A percentile compares a stretch with the other conserved stretches of the same genome.
These are phyloP conservation scores for Drosophila neocordata DNA, from an alignment of 1,140 invertebrate genomes.

Conservation along the genomic window DNA sequence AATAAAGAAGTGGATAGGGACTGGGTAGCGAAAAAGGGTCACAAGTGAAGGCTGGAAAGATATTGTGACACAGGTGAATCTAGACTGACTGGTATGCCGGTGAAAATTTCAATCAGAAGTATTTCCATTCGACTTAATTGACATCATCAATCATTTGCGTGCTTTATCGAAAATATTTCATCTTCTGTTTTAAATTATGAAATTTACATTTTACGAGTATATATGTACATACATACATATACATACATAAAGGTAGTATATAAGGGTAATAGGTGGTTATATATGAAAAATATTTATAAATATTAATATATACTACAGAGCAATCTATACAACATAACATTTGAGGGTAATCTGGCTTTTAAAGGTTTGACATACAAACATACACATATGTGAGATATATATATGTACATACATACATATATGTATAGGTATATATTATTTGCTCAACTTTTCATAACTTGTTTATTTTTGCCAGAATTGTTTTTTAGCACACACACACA, in stretches of 20 bases:
- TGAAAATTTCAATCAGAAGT: background rate
- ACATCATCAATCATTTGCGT: constrained; percentile 4
- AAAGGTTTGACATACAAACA: too few relatives aligned
- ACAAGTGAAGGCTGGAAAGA: too few relatives aligned
- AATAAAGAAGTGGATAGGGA: too few relatives aligned
- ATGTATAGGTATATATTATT: background rate
- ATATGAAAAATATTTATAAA: constrained; percentile 3
- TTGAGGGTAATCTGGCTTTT: background rate
- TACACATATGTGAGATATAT: background rate
- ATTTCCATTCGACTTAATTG: constrained; percentile 4
- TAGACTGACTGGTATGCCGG: background rate
- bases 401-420: background rate
- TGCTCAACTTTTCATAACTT: constrained; percentile 53
- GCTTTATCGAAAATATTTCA: constrained; percentile 2
- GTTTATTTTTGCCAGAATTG: constrained; percentile 49
- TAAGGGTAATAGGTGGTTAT: background rate
- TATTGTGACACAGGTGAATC: background rate
- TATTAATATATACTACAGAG: background rate
- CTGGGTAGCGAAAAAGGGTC: background rate
- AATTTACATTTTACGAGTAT: constrained; percentile 6
- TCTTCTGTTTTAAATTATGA: constrained; percentile 8
- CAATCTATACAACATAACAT: background rate
- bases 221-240: too few relatives aligned
- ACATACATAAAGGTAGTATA: too few relatives aligned
- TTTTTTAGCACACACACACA: constrained; percentile 45